Evolutionary conservation across 2,113 vertebrate species (phyloP).

Genomic region (Nothoprocta perdicaria): DNA sequence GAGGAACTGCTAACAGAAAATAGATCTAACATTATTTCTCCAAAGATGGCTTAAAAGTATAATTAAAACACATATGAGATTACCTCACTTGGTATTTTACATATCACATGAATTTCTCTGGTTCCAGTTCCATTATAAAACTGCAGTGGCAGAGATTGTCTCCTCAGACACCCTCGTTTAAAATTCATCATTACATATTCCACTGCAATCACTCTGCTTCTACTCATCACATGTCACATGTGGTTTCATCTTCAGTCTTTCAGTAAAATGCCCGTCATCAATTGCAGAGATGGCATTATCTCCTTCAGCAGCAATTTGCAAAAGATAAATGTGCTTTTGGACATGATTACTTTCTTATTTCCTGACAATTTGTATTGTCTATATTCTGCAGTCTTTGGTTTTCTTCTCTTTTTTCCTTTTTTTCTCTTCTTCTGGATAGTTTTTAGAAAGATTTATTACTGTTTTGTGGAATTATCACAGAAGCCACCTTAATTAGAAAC

Average conservation of each 20-base stretch:
- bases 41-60: not conserved
- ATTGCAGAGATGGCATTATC: constrained; percentile 10
- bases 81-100: not conserved
- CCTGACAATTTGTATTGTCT: not conserved
- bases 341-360: constrained; percentile 39
- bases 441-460: constrained; percentile 4
- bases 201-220: constrained; percentile 40
- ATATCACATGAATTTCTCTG: not conserved
- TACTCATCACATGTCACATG: constrained; percentile 29
- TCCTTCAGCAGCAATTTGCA: constrained; percentile 38
- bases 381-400: not conserved
- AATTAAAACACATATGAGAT: not conserved
- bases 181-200: not conserved
- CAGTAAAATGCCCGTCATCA: constrained; percentile 16
- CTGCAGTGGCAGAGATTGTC: not conserved
- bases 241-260: constrained; percentile 18
- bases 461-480: not conserved
- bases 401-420: not conserved
- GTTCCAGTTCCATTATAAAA: not conserved
- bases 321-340: constrained; percentile 38
- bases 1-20: not conserved
- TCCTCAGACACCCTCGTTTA: not conserved
- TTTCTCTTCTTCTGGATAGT: not conserved
- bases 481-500: not conserved
- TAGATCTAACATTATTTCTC: not conserved